These are phyloP conservation scores for Sarcophilus harrisii DNA, from an alignment of 2,797 vertebrate species.

Conservation along the genomic window DNA sequence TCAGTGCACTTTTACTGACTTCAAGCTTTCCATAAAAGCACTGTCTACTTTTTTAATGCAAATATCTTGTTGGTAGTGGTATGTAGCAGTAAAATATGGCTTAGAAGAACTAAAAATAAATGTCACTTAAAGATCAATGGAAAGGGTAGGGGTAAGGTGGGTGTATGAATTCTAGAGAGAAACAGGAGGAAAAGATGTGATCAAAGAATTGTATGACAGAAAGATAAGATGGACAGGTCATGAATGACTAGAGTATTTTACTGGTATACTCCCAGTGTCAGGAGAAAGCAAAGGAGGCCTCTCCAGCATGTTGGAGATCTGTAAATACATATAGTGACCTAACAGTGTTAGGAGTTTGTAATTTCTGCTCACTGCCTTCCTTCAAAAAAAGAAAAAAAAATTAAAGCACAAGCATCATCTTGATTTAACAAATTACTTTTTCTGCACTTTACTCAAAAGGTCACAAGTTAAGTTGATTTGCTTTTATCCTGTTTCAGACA, in stretches of 20 bases:
- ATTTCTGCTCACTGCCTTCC: not conserved
- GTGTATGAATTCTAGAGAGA: not conserved
- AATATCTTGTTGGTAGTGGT: not conserved
- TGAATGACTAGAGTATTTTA: not conserved
- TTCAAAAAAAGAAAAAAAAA: not conserved
- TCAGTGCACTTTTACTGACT: not conserved
- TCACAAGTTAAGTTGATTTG: not conserved
- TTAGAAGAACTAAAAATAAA: not conserved
- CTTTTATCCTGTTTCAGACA: slow-evolving; percentile 87
- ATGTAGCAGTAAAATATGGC: not conserved
- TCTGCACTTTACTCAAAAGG: slow-evolving; percentile 25
- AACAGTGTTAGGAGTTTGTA: not conserved
- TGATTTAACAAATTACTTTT: not conserved
- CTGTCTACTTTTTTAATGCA: not conserved
- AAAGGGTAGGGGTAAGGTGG: not conserved
- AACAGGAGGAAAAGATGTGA: not conserved
- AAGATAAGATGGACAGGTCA: not conserved
- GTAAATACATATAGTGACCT: not conserved
- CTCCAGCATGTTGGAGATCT: not conserved
- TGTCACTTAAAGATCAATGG: not conserved
- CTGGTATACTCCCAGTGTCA: not conserved
- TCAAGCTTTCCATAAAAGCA: not conserved
- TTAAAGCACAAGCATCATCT: not conserved
- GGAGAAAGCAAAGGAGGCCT: not conserved
- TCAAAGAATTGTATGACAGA: not conserved